These are phyloP conservation scores for Megaceryle torquata DNA, from an alignment of 2,113 vertebrate genomes.

Conservation along the genomic window DNA sequence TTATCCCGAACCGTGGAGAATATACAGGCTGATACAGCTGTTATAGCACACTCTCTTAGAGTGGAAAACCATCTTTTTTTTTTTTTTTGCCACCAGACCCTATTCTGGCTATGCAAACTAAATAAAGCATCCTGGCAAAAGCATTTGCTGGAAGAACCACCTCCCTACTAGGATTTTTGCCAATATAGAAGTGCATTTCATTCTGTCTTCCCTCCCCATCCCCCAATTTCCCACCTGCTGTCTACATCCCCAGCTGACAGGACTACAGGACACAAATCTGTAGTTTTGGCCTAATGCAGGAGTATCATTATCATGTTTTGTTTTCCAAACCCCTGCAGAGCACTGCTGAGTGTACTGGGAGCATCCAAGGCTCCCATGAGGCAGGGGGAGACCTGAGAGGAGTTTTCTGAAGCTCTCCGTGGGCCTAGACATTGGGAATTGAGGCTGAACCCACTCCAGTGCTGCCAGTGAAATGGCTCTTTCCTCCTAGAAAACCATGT, in stretches of 20 bases:
- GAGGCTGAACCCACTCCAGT: neutral
- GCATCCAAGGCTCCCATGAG: neutral
- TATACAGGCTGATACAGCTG: slow-evolving; percentile 10
- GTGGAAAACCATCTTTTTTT: slow-evolving; percentile 34
- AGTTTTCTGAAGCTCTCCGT: neutral
- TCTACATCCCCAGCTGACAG: neutral
- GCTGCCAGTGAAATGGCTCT: neutral
- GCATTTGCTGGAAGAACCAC: neutral
- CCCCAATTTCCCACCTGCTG: neutral
- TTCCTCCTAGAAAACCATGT: neutral
- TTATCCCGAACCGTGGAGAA: slow-evolving; percentile 6
- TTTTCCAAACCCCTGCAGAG: neutral
- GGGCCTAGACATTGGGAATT: neutral
- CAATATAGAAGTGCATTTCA: slow-evolving; percentile 1
- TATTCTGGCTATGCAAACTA: slow-evolving; percentile 31
- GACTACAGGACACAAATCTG: neutral
- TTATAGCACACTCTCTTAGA: neutral
- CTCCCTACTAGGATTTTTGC: slow-evolving; percentile 35
- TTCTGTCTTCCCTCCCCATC: slow-evolving; percentile 1
- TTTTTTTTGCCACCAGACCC: neutral
- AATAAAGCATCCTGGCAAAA: slow-evolving; percentile 42
- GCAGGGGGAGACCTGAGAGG: neutral
- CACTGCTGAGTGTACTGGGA: neutral
- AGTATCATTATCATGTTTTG: neutral
- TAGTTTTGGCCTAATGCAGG: neutral